Base-by-base conservation (phyloP, 64 coral and sea anemone genomes). In the Montipora capricornis region DNA sequence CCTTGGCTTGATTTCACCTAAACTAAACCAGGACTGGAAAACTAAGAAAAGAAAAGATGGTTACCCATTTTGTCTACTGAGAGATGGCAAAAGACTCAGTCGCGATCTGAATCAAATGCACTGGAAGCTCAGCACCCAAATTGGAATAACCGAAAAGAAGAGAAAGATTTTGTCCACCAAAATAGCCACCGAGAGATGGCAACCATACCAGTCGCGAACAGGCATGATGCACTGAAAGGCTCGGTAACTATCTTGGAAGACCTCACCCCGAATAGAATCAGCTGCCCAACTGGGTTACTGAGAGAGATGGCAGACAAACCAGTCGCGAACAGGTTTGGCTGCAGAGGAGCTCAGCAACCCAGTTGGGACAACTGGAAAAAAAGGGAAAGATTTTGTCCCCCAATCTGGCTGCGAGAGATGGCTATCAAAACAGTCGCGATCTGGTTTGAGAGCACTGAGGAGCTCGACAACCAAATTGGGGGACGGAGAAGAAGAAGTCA, bases 151-250 rank as follows among this genome's bases (percentile, higher is more conserved):
- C 67, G 61, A 68, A 78, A 49, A 4, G 46, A 50, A 78, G 76
- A 49, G 47, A 78, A 50, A 78, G 76, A 78, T 78, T 78, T 78
- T 78, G 76, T 73, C 82, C 5, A 16, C 64, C 82, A 85, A 68
- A 6, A 48, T 50, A 67, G 16, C 45, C 46, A 9, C 64, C 46
- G 82, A 85, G 82, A 67, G 82, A 85, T 47, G 7, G 66, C 82
- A 20, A 85, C 49, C 62, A 51, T 11, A 85, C 62, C 62, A 4
- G 44, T 78, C 76, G 76, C 76, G 76, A 78, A 49, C 76, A 5
- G 47, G 76, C 47, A 47, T 78, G 76, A 78, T 78, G 76, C 76
- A 78, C 76, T 5, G 76, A 78, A 78, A 78, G 49, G 47, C 45
- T 78, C 76, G 46, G 17, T 16, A 22, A 49, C 47, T 47, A 70